A percentile compares a stretch with the other conserved stretches of the same genome.
These are phyloP conservation scores for Siniperca obscura DNA, from an alignment of 2,797 vertebrate species.

Conservation along the genomic window DNA sequence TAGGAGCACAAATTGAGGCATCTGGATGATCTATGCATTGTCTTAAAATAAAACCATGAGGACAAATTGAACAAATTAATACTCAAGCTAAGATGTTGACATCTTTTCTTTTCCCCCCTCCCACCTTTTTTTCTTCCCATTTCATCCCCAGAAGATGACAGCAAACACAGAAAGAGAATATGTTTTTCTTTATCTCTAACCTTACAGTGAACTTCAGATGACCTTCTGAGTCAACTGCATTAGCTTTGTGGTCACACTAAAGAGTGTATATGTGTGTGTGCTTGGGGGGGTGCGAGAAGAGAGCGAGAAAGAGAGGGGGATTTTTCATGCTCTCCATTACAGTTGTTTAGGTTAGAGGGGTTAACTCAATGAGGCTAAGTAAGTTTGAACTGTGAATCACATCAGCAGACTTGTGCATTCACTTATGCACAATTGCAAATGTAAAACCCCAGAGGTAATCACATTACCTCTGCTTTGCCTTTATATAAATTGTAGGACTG, in stretches of 20 bases:
- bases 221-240: conserved; percentile 85
- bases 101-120: background rate
- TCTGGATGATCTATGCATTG: conserved; percentile 9
- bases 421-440: conserved; percentile 75
- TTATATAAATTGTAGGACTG: conserved; percentile 44
- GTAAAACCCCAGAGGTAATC: conserved; percentile 63
- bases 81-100: background rate
- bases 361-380: conserved; percentile 84
- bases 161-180: conserved; percentile 64
- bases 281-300: conserved; percentile 31
- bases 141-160: conserved; percentile 51
- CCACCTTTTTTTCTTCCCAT: conserved; percentile 22
- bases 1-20: conserved; percentile 39
- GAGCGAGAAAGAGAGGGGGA: conserved; percentile 32
- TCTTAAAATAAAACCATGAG: background rate
- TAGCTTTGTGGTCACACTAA: conserved; percentile 82
- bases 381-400: conserved; percentile 81
- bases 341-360: conserved; percentile 82
- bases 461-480: conserved; percentile 47
- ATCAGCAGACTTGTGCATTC: conserved; percentile 69
- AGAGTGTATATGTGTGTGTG: conserved; percentile 44
- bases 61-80: conserved; percentile 14
- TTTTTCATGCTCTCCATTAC: conserved; percentile 81
- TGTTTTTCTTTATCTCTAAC: conserved; percentile 79
- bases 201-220: conserved; percentile 83